Base-by-base conservation (phyloP, 2,113 vertebrate species). In the Alces alces region DNA sequence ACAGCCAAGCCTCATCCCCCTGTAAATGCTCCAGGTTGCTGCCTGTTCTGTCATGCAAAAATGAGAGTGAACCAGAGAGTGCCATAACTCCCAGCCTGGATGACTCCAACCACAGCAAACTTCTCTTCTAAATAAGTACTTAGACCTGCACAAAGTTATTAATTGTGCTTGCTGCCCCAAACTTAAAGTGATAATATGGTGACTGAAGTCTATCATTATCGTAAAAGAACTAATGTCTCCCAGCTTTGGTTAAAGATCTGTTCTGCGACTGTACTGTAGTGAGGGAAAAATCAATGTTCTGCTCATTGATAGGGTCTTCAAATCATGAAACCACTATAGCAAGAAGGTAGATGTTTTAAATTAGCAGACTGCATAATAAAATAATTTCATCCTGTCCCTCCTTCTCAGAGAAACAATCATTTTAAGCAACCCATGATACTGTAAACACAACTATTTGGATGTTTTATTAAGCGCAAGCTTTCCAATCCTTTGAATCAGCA, bases 401-500 rank as follows among this genome's bases (percentile, higher is more conserved):
- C 57, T 96, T 84, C 86, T 85, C 80, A 39, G 60, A 97, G 94
- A 97, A 66, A 76, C 43, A 80, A 33, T 85, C 17, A 9, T 78
- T 91, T 45, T 50, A 70, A 93, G 64, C 80, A 82, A 89, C 60
- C 28, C 23, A 4, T 73, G 54, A 55, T 83, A 78, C 30, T 88
- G 39, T 43, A 94, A 97, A 87, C 79, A 85, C 12, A 96, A 96
- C 84, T 86, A 54, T 60, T 55, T 64, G 43, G 87, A 93, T 96
- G 98, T 98, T 98, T 97, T 98, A 97, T 98, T 98, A 91, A 86
- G 91, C 50, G 14, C 85, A 93, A 96, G 36, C 33, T 98, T 95
- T 97, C 94, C 93, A 96, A 57, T 92, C n/a, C 43, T 97, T 84
- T 96, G 84, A 95, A 98, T 96, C 57, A 98, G 84, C 70, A 57